phyloP scores from a whole-genome alignment of 2,797 vertebrate species.

The Microctenopoma stevenorrisi region DNA sequence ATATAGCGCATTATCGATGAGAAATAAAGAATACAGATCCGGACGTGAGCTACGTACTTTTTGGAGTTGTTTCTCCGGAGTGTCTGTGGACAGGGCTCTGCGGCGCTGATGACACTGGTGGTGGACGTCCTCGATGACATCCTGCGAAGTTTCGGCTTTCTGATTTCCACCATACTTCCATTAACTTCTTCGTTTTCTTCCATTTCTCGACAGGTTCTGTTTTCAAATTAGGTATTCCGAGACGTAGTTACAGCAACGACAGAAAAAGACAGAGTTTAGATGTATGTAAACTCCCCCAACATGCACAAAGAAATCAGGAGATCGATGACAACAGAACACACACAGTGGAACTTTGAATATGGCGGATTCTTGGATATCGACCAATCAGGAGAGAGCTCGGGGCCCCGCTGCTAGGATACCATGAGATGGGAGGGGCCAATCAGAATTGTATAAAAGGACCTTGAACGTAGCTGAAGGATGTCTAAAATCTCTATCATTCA shows the following conservation, averaged over 20 bases:
- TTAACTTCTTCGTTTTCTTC: constrained; percentile 71
- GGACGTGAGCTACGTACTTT: constrained; percentile 55
- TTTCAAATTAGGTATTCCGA: not conserved
- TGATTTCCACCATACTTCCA: constrained; percentile 34
- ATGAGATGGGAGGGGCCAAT: constrained; percentile 55
- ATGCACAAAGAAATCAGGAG: constrained; percentile 59
- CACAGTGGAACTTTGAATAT: constrained; percentile 83
- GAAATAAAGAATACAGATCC: not conserved
- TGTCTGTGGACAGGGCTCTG: constrained; percentile 57
- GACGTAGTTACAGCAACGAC: not conserved
- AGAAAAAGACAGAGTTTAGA: not conserved
- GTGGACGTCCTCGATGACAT: constrained; percentile 71
- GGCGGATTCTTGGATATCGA: constrained; percentile 75
- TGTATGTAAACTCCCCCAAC: constrained; percentile 13
- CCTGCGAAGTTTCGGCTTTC: constrained; percentile 60
- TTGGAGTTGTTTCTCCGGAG: constrained; percentile 68
- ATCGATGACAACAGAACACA: constrained; percentile 61
- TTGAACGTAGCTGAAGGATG: not conserved
- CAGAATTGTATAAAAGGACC: not conserved
- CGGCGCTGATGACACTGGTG: constrained; percentile 50
- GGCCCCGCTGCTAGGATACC: constrained; percentile 34
- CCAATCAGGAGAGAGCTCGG: constrained; percentile 67
- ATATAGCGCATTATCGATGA: not conserved
- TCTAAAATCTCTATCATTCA: not conserved
- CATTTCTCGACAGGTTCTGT: constrained; percentile 49